phyloP scores from a whole-genome alignment of 1,140 invertebrate genomes.

The Pogonomyrmex californicus region DNA sequence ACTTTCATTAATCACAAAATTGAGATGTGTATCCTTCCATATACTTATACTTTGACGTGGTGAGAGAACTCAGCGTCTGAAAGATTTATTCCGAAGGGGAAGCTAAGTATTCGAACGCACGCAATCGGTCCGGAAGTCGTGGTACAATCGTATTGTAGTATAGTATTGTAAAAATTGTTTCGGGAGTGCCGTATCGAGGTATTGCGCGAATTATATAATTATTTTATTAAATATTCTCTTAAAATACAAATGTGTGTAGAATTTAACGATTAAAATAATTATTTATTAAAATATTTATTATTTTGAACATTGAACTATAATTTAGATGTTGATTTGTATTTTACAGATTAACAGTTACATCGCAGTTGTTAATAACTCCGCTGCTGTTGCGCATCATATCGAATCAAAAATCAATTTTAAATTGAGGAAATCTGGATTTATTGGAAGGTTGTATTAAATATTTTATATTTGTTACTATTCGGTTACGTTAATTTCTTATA shows the following conservation, averaged over 20 bases:
- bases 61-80: no score
- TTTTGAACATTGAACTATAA: background rate
- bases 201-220: conserved; percentile 2
- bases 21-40: no score
- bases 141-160: background rate
- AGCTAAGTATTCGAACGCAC: background rate
- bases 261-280: background rate
- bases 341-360: background rate
- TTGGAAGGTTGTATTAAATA: background rate
- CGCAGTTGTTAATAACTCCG: background rate
- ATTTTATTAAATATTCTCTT: background rate
- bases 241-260: background rate
- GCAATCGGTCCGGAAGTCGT: background rate
- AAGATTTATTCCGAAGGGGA: background rate
- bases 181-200: background rate
- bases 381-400: background rate
- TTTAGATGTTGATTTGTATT: background rate
- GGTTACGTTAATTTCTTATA: background rate
- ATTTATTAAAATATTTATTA: background rate
- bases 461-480: background rate
- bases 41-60: no score
- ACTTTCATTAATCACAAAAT: background rate
- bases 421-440: background rate
- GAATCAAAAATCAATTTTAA: background rate
- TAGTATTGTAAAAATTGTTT: background rate